Evolutionary conservation across 2,113 vertebrate genomes (phyloP).

Genomic region (Pipra filicauda): DNA sequence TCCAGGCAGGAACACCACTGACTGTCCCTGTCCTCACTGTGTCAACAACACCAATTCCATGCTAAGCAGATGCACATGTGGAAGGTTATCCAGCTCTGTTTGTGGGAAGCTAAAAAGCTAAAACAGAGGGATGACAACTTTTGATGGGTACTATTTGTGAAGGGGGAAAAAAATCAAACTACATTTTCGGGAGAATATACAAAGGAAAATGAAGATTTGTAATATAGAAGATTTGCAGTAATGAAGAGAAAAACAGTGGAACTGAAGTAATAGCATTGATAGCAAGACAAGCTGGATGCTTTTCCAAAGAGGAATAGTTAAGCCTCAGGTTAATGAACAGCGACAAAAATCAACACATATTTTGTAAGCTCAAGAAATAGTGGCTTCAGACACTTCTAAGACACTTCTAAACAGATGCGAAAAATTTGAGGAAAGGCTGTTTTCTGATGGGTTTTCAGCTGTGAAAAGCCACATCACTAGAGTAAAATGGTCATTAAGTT

Average conservation of each 20-base stretch:
- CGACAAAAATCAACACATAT: neutral
- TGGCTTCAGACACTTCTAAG: neutral
- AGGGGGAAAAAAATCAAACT: neutral
- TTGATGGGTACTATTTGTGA: neutral
- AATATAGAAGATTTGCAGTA: neutral
- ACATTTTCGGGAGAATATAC: neutral
- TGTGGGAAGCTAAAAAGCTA: neutral
- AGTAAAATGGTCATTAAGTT: neutral
- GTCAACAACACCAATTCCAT: neutral
- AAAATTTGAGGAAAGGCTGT: neutral
- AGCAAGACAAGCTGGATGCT: neutral
- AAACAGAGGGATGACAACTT: neutral
- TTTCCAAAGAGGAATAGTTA: neutral
- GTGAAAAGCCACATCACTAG: neutral
- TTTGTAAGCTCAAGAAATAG: neutral
- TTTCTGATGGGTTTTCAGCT: neutral
- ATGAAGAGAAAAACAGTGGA: neutral
- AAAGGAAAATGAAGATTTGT: neutral
- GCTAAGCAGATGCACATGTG: fast-evolving
- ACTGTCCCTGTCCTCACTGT: neutral
- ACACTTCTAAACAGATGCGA: neutral
- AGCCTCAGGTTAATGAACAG: neutral
- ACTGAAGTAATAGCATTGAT: neutral
- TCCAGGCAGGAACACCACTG: neutral
- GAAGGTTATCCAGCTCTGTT: neutral